Evolutionary conservation across 2,113 vertebrate genomes (phyloP).

Genomic region (Bungarus multicinctus): DNA sequence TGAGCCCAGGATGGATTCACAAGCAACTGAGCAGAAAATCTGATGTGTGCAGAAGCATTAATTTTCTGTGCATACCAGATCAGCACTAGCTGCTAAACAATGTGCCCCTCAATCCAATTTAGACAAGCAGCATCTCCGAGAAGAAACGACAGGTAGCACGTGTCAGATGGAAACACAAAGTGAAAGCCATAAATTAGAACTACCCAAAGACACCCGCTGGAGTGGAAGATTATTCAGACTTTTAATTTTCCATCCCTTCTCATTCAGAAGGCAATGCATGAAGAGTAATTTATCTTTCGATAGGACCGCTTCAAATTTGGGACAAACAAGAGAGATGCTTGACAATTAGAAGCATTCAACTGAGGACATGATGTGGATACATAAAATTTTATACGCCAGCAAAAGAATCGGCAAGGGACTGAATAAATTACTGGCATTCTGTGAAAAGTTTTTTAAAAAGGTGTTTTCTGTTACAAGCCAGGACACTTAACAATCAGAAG

Average conservation of each 20-base stretch:
- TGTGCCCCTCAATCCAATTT: constrained; percentile 14
- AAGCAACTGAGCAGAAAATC: constrained; percentile 28
- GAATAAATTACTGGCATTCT: neutral
- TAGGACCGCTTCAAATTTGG: constrained; percentile 1
- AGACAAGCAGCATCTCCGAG: neutral
- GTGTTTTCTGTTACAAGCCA: neutral
- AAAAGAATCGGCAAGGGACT: neutral
- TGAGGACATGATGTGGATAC: neutral
- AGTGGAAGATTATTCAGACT: constrained; percentile 28
- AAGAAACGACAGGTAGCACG: constrained; percentile 10
- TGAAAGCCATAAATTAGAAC: constrained; percentile 35
- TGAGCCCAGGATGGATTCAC: neutral
- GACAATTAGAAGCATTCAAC: constrained; percentile 11
- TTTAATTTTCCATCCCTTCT: constrained; percentile 32
- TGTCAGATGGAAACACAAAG: constrained; percentile 13
- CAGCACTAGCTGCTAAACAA: constrained; percentile 16
- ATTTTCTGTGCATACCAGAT: constrained; percentile 24
- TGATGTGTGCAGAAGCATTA: constrained; percentile 16
- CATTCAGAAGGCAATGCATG: constrained; percentile 6
- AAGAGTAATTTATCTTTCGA: constrained; percentile 27
- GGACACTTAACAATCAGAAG: neutral
- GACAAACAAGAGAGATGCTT: neutral
- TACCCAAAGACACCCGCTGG: neutral
- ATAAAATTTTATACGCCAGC: constrained; percentile 6
- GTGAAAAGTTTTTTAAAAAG: neutral